Conservation (phyloP, 2,888 invertebrate genomes). For the Biston stratarius region DNA sequence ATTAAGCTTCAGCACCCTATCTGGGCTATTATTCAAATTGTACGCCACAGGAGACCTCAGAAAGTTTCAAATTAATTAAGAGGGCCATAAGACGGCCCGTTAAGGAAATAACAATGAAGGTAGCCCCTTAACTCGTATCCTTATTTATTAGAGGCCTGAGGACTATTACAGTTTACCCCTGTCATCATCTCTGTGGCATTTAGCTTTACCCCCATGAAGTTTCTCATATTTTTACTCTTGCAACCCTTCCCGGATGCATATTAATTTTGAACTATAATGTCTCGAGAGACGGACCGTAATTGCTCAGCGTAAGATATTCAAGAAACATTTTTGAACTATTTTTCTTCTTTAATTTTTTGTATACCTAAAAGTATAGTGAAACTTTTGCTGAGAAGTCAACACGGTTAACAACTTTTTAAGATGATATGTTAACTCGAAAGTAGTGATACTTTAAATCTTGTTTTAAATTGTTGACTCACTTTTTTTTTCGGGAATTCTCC, state of each 20-base stretch:
- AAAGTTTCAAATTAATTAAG: conserved; percentile 87
- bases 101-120: conserved; percentile 84
- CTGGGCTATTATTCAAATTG: conserved; percentile 85
- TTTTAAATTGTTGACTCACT: neutral
- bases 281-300: conserved; percentile 48
- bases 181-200: conserved; percentile 73
- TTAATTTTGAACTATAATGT: conserved; percentile 58
- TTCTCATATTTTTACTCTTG: conserved; percentile 60
- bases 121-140: conserved; percentile 70
- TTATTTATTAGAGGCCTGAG: conserved; percentile 78
- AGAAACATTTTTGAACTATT: conserved; percentile 13
- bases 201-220: conserved; percentile 55
- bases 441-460: too few species aligned
- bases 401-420: neutral
- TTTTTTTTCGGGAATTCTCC: neutral
- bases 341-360: neutral
- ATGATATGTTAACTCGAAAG: too few species aligned
- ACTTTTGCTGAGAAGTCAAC: neutral
- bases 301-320: conserved; percentile 45
- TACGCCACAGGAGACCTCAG: conserved; percentile 84
- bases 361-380: neutral
- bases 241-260: conserved; percentile 65
- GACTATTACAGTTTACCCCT: conserved; percentile 68
- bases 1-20: conserved; percentile 82
- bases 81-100: conserved; percentile 85